Percentiles rank a stretch among this genome's conserved stretches.
phyloP scores from a whole-genome alignment of 2,113 vertebrate species.

The Pitta sordida region DNA sequence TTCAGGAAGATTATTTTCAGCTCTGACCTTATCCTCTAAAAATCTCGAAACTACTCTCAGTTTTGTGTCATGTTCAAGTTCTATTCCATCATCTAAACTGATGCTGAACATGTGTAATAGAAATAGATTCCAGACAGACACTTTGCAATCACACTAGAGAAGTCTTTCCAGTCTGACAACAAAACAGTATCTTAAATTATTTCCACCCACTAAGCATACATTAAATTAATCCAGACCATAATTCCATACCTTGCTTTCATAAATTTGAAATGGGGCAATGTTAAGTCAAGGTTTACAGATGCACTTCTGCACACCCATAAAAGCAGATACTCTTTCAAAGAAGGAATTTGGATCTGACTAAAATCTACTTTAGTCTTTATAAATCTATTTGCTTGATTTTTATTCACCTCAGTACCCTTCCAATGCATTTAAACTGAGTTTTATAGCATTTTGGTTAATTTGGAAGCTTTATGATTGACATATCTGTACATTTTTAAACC shows the following conservation, averaged over 20 bases:
- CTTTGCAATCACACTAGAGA: not conserved
- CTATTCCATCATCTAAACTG: not conserved
- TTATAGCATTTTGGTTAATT: not conserved
- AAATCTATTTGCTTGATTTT: not conserved
- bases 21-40: not conserved
- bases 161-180: conserved; percentile 6
- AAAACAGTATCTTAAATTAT: not conserved
- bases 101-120: not conserved
- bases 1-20: not conserved
- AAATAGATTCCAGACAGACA: not conserved
- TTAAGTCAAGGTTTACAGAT: not conserved
- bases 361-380: not conserved
- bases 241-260: not conserved
- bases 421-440: not conserved
- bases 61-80: not conserved
- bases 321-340: not conserved
- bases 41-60: not conserved
- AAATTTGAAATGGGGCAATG: not conserved
- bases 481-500: not conserved
- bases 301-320: not conserved
- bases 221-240: not conserved
- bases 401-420: not conserved
- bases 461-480: not conserved
- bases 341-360: not conserved
- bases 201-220: not conserved